Evolutionary conservation across 2,113 vertebrate species (phyloP), one percentile per base, ranked within the genome.

Genomic region (Dipodomys spectabilis): DNA sequence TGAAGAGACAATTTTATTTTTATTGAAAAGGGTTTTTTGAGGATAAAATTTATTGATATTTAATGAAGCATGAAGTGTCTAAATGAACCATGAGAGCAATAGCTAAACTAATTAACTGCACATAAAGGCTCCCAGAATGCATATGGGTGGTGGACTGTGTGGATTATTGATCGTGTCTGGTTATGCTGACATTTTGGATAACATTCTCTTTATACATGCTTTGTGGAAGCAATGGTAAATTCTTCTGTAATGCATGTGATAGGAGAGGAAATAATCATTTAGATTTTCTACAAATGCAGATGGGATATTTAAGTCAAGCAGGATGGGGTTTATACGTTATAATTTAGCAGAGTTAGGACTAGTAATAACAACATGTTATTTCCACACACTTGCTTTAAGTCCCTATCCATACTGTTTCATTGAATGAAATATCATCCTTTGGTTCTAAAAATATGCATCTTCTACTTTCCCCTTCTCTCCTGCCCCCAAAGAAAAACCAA

Each of bases 61-160:
- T 98, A 99, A 98, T 98, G 97, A 98, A 98, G 98, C 98, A 92
- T 98, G 97, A 98, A 98, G 97, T 93, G 97, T 98, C 95, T 97
- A 98, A 98, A 98, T 97, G 97, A 98, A 98, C 97, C 97, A 95
- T 98, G 96, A 98, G 98, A 98, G 96, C 97, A 98, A 97, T 97
- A 97, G 97, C 97, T 98, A 98, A 98, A 97, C 96, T 98, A 98
- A 98, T 99, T 99, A 99, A 98, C 98, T 98, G 97, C 98, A 97
- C 97, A 97, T 97, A 98, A 98, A 98, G 93, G 91, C 93, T 98
- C 97, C 96, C 96, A 95, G 96, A 97, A 96, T 97, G 96, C 94
- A 95, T 97, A 96, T 1, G 15, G 96, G 97, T 95, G 97, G 94
- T 96, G 88, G 93, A 93, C 93, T 97, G 75, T 90, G 72, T 95